Evolutionary conservation across 2,888 invertebrate species (phyloP).

Genomic region (Argynnis bischoffii): DNA sequence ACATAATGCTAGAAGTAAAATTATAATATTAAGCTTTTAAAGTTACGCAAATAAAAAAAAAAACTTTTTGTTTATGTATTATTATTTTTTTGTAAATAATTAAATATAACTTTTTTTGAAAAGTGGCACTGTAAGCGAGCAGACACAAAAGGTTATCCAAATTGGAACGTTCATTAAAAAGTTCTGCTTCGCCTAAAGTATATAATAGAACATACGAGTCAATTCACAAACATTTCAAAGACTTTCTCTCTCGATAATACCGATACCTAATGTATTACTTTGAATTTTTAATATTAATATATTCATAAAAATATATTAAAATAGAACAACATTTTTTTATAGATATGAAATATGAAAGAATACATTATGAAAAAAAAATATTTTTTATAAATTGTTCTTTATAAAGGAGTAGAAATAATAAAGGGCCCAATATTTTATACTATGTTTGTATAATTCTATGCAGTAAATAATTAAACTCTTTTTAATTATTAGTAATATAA

Average conservation of each 20-base stretch:
- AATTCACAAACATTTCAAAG: conserved; percentile 26
- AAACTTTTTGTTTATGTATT: too few relatives aligned
- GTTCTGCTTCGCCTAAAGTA: conserved; percentile 39
- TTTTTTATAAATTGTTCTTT: too few relatives aligned
- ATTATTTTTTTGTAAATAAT: conserved; percentile 32
- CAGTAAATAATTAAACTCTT: too few relatives aligned
- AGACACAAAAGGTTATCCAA: conserved; percentile 41
- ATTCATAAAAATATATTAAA: not conserved
- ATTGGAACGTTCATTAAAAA: conserved; percentile 40
- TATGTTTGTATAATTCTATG: too few relatives aligned
- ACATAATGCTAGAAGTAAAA: too few relatives aligned
- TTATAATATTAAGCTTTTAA: too few relatives aligned
- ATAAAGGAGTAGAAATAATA: too few relatives aligned
- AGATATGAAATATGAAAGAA: too few relatives aligned
- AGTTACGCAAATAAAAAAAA: too few relatives aligned
- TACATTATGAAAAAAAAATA: too few relatives aligned
- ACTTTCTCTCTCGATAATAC: conserved; percentile 8
- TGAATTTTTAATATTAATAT: not conserved
- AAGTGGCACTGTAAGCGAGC: conserved; percentile 33
- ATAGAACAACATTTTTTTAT: not conserved
- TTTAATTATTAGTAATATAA: too few relatives aligned
- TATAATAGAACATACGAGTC: conserved; percentile 33
- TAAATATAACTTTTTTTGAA: conserved; percentile 33
- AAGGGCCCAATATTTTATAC: too few relatives aligned
- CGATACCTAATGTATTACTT: not conserved